phyloP scores from a whole-genome alignment of 1,140 invertebrate species.

The Drosophila takahashii region DNA sequence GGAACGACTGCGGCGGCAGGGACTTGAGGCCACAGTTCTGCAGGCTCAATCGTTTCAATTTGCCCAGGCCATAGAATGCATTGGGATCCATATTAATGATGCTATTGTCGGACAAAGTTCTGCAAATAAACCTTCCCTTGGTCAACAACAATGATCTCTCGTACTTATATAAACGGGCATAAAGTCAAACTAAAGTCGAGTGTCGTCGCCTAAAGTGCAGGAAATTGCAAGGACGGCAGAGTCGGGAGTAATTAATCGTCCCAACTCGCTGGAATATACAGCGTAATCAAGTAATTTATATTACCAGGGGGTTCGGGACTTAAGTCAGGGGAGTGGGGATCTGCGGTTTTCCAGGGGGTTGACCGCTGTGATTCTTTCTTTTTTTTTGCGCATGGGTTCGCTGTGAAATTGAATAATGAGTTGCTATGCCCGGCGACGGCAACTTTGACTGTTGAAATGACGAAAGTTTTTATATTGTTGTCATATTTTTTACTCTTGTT shows the following conservation, averaged over 20 bases:
- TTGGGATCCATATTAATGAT: slow-evolving; percentile 86
- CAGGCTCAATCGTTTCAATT: slow-evolving; percentile 86
- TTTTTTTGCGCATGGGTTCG: slow-evolving; percentile 49
- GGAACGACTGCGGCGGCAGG: slow-evolving; percentile 85
- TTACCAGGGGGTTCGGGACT: slow-evolving; percentile 22
- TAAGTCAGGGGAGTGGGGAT: slow-evolving; percentile 1
- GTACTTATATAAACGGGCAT: slow-evolving; percentile 29
- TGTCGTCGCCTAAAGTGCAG: slow-evolving; percentile 60
- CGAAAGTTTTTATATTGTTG: slow-evolving; percentile 64
- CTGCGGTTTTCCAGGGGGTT: slow-evolving; percentile 31
- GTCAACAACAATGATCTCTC: slow-evolving; percentile 66
- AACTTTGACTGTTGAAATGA: slow-evolving; percentile 61
- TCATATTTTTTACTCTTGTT: slow-evolving; percentile 68
- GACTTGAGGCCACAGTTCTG: slow-evolving; percentile 86
- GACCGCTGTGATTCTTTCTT: slow-evolving; percentile 70
- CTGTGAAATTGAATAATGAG: slow-evolving; percentile 83
- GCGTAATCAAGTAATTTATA: slow-evolving; percentile 80
- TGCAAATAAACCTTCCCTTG: slow-evolving; percentile 84
- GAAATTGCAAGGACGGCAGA: slow-evolving; percentile 72
- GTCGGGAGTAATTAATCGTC: slow-evolving; percentile 71
- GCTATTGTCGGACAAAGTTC: slow-evolving; percentile 87
- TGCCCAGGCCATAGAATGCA: slow-evolving; percentile 85
- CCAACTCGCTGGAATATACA: slow-evolving; percentile 64
- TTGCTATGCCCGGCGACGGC: slow-evolving; percentile 55
- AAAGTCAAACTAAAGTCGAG: slow-evolving; percentile 40